Conservation (phyloP, 1,140 invertebrate genomes). For the Dendrolimus kikuchii region DNA sequence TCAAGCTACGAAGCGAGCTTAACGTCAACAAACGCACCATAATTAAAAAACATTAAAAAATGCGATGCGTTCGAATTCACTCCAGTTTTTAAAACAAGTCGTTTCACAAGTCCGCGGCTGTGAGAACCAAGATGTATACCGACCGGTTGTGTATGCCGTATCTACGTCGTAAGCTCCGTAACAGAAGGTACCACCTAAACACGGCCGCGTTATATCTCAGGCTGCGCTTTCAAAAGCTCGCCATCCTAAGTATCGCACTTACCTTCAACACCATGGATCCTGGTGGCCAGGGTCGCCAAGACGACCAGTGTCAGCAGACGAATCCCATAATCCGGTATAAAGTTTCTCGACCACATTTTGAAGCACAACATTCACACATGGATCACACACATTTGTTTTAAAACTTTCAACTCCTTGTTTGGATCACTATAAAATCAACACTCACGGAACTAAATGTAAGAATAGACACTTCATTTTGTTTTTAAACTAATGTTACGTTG, state of each 20-base stretch:
- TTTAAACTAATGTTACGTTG: constrained; percentile 60
- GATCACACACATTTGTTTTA: constrained; percentile 70
- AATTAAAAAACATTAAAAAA: constrained; percentile 65
- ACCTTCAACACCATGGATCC: constrained; percentile 59
- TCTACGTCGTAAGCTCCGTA: constrained; percentile 31
- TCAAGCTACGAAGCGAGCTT: constrained; percentile 4
- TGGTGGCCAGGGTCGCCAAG: constrained; percentile 43
- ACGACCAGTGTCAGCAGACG: constrained; percentile 48
- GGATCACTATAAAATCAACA: constrained; percentile 55
- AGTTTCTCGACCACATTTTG: constrained; percentile 71
- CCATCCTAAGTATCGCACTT: constrained; percentile 35
- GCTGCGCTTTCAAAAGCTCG: constrained; percentile 66
- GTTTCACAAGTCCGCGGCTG: constrained; percentile 64
- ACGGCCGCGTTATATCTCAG: constrained; percentile 32
- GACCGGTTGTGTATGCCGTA: constrained; percentile 30
- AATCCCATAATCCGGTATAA: constrained; percentile 71
- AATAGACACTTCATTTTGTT: constrained; percentile 70
- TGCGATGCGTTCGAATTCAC: constrained; percentile 60
- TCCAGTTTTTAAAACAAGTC: constrained; percentile 67
- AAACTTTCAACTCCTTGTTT: constrained; percentile 56
- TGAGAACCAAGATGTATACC: constrained; percentile 60
- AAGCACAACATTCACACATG: constrained; percentile 69
- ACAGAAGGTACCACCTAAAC: constrained; percentile 28
- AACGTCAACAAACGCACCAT: constrained; percentile 39
- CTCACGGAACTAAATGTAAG: constrained; percentile 69